A percentile compares a stretch with the other conserved stretches of the same genome.
Conservation (phyloP, 2,113 vertebrate genomes). For the Vulpes ferrilata region DNA sequence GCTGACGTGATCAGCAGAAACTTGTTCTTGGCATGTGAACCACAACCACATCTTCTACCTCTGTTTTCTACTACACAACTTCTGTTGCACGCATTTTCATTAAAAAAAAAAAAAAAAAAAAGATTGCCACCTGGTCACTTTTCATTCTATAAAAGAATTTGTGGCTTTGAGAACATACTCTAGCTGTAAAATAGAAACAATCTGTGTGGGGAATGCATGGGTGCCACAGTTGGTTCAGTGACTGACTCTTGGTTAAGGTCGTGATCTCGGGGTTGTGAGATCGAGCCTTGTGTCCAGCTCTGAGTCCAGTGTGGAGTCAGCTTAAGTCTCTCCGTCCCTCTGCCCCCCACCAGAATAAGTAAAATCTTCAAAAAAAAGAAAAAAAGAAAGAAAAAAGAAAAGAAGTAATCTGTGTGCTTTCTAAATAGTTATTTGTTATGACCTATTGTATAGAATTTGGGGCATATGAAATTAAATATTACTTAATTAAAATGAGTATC, state of each 20-base stretch:
- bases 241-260: not conserved
- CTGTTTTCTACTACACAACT: not conserved
- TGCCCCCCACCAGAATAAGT: not conserved
- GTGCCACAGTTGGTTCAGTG: not conserved
- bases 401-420: not conserved
- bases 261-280: not conserved
- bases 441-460: not conserved
- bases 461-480: not conserved
- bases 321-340: not conserved
- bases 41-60: not conserved
- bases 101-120: not conserved
- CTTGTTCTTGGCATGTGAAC: not conserved
- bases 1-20: not conserved
- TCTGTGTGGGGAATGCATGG: not conserved
- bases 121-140: not conserved
- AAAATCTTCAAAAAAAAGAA: not conserved
- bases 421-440: not conserved
- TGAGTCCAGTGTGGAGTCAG: not conserved
- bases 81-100: not conserved
- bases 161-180: not conserved
- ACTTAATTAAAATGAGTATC: not conserved
- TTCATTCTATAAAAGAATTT: not conserved
- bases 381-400: too few species aligned
- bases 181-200: not conserved
- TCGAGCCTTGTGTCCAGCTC: accelerated